Percentiles rank a stretch among this genome's conserved stretches.
These are phyloP conservation scores for Carcina quercana DNA, from an alignment of 2,888 invertebrate species.

Conservation along the genomic window DNA sequence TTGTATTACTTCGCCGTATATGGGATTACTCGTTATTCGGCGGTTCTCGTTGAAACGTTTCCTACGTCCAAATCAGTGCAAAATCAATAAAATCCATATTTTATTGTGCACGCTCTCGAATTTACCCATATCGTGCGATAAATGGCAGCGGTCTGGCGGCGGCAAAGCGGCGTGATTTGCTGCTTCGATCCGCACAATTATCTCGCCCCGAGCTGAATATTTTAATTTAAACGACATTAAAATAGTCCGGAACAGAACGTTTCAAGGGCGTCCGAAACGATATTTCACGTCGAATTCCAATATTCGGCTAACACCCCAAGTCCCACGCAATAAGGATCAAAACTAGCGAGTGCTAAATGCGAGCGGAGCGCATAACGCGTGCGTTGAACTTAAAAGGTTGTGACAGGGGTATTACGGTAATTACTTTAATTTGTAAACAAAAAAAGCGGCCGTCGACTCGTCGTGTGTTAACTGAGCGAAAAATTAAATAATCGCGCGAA, in stretches of 20 bases:
- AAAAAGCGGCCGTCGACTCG: constrained; percentile 51
- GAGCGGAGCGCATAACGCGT: constrained; percentile 41
- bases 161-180: constrained; percentile 36
- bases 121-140: constrained; percentile 18
- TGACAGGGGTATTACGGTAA: constrained; percentile 66
- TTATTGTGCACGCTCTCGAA: constrained; percentile 12
- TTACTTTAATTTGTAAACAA: constrained; percentile 69
- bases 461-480: constrained; percentile 40
- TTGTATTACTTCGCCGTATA: constrained; percentile 14
- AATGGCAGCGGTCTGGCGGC: constrained; percentile 12
- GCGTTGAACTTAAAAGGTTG: constrained; percentile 69
- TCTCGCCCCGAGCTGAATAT: constrained; percentile 39
- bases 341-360: constrained; percentile 26
- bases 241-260: constrained; percentile 53
- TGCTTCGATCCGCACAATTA: constrained; percentile 37
- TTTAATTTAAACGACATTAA: constrained; percentile 61
- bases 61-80: constrained; percentile 24
- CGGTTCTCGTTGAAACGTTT: constrained; percentile 16
- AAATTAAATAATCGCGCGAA: constrained; percentile 41
- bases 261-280: constrained; percentile 53
- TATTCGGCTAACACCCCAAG: constrained; percentile 40
- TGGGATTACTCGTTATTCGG: constrained; percentile 15
- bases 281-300: constrained; percentile 43
- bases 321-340: constrained; percentile 36
- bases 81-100: constrained; percentile 21